These are phyloP conservation scores for Pantherophis vulpinus DNA, from an alignment of 2,797 vertebrate species.

Conservation along the genomic window DNA sequence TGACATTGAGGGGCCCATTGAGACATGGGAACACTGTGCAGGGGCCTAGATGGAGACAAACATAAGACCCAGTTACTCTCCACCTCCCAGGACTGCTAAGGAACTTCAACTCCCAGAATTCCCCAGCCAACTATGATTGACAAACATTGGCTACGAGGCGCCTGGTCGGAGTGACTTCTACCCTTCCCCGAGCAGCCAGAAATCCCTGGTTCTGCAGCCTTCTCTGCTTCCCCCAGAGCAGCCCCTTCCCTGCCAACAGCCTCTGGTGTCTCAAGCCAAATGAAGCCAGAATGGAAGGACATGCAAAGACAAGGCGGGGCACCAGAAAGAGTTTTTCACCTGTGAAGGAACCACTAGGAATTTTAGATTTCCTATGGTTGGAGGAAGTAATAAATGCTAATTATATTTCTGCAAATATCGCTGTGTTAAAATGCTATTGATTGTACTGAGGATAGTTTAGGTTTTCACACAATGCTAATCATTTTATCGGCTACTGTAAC, in stretches of 20 bases:
- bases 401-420: background rate
- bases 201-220: background rate
- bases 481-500: background rate
- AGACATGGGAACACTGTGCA: conserved; percentile 72
- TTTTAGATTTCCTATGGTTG: background rate
- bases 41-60: conserved; percentile 65
- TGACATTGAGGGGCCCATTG: conserved; percentile 78
- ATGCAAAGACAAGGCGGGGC: background rate
- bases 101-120: background rate
- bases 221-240: background rate
- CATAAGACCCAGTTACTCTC: background rate
- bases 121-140: background rate
- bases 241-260: too few species aligned
- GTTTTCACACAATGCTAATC: background rate
- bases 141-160: background rate
- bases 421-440: background rate
- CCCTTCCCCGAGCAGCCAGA: background rate
- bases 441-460: background rate
- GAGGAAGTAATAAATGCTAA: background rate
- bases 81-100: too few species aligned
- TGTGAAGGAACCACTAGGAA: too few species aligned
- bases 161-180: background rate
- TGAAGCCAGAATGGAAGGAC: background rate
- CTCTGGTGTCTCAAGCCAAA: background rate
- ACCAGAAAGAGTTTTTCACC: background rate